Percentiles rank a stretch among this genome's conserved stretches.
phyloP scores from a whole-genome alignment of 2,113 vertebrate genomes.

The Phainopepla nitens region DNA sequence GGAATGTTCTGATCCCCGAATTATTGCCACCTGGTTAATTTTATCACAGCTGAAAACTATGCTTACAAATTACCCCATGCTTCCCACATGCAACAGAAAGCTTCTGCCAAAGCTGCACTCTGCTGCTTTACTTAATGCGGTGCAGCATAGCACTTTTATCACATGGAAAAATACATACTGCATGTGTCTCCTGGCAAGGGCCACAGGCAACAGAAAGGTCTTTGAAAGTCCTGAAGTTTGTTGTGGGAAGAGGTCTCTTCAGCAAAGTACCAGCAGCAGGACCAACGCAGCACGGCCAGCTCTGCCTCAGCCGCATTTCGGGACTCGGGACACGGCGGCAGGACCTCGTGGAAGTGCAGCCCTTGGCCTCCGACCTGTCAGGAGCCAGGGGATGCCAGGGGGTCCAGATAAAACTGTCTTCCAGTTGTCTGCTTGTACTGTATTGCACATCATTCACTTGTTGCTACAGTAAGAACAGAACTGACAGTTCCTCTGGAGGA shows the following conservation, averaged over 20 bases:
- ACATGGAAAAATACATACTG: not conserved
- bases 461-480: slow-evolving; percentile 14
- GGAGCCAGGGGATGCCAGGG: not conserved
- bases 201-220: not conserved
- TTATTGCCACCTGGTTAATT: not conserved
- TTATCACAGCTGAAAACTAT: not conserved
- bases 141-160: not conserved
- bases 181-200: not conserved
- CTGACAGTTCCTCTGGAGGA: not conserved
- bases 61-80: not conserved
- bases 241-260: not conserved
- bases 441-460: slow-evolving; percentile 21
- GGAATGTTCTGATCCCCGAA: not conserved
- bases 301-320: not conserved
- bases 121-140: not conserved
- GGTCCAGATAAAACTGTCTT: not conserved
- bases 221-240: not conserved
- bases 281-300: not conserved
- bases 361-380: not conserved
- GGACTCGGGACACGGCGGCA: not conserved
- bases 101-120: not conserved
- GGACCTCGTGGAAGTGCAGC: not conserved
- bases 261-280: not conserved
- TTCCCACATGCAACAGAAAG: not conserved
- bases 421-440: slow-evolving; percentile 33